Percentiles rank a stretch among this genome's conserved stretches.
Evolutionary conservation across 2,888 invertebrate species (phyloP).

Genomic region (Microdon myrmicae): DNA sequence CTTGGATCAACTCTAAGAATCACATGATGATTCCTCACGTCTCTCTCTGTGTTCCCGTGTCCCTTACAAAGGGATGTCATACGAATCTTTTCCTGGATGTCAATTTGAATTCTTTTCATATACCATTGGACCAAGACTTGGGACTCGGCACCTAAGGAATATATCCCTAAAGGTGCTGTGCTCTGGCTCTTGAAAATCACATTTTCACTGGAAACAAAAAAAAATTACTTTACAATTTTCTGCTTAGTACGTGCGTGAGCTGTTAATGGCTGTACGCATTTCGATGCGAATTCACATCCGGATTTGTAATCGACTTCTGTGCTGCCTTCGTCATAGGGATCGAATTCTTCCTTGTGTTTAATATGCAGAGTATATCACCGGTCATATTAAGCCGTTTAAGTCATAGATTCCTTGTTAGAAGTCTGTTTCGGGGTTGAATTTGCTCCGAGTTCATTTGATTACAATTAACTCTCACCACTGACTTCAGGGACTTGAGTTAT

Average conservation of each 20-base stretch:
- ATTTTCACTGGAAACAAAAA: conserved; percentile 24
- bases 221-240: conserved; percentile 49
- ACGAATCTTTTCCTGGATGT: too few relatives aligned
- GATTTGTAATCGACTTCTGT: conserved; percentile 22
- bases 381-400: conserved; percentile 43
- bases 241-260: conserved; percentile 49
- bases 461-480: too few relatives aligned
- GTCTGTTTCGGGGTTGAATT: conserved; percentile 33
- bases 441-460: conserved; percentile 27
- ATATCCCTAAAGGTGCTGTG: too few relatives aligned
- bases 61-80: too few relatives aligned
- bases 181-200: conserved; percentile 18
- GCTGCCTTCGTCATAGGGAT: conserved; percentile 7
- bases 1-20: too few relatives aligned
- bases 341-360: conserved; percentile 38
- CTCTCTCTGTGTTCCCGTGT: too few relatives aligned
- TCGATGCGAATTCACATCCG: conserved; percentile 28
- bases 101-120: too few relatives aligned
- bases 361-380: conserved; percentile 43
- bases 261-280: conserved; percentile 45
- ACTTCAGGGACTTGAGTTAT: too few relatives aligned
- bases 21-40: too few relatives aligned
- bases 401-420: conserved; percentile 40
- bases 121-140: too few relatives aligned
- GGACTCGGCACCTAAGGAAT: too few relatives aligned